phyloP scores from a whole-genome alignment of 2,797 vertebrate genomes.

The Tarsius wallacei region DNA sequence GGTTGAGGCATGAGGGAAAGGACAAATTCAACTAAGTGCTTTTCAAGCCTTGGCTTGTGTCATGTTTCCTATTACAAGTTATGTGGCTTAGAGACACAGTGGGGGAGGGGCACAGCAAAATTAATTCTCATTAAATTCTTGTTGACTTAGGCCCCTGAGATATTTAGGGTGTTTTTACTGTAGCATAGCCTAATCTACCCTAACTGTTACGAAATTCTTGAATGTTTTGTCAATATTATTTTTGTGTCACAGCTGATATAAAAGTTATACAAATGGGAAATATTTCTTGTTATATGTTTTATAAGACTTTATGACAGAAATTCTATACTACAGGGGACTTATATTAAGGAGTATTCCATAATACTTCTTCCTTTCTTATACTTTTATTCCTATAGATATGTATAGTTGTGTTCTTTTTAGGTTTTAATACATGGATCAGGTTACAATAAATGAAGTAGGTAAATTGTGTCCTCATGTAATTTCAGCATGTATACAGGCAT shows the following conservation, averaged over 20 bases:
- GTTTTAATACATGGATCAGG: not conserved
- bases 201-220: not conserved
- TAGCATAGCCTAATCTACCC: not conserved
- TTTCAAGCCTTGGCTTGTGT: not conserved
- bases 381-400: not conserved
- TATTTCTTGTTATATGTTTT: not conserved
- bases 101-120: accelerated
- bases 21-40: not conserved
- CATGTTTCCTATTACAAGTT: not conserved
- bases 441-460: not conserved
- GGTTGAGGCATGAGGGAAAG: not conserved
- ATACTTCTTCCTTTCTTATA: not conserved
- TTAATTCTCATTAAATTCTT: not conserved
- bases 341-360: not conserved
- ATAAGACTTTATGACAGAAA: not conserved
- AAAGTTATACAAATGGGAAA: not conserved
- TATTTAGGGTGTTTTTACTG: not conserved
- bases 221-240: conserved; percentile 3
- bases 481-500: not conserved
- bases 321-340: not conserved
- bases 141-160: not conserved
- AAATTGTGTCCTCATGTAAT: not conserved
- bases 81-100: not conserved
- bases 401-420: not conserved
- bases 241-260: not conserved